Base-by-base conservation (phyloP, 1,140 invertebrate genomes). In the Solenopsis fugax region DNA sequence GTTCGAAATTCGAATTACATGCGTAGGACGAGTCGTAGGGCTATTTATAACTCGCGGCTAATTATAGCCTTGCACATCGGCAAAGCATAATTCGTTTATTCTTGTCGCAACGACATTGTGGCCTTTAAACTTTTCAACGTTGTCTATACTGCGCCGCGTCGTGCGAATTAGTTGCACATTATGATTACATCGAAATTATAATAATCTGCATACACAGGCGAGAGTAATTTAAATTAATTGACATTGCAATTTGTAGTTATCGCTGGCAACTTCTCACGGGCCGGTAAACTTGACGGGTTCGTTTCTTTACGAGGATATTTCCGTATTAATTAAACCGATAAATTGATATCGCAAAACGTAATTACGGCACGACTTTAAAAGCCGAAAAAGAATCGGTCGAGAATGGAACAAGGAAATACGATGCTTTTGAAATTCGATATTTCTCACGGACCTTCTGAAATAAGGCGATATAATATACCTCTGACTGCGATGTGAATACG, bases 201-300 rank as follows among this genome's bases (percentile, higher is more conserved):
- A 84, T 84, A 73, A 73, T 73, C 54, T 24, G 34, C 50, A 60
- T 4, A 37, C 52, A 82, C 52, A 82, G 41, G 37, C 54, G 54
- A 48, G n/a, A 41, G 54, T 84, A 73, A 84, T 75, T 84, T 64
- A 60, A 73, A 84, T 84, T 75, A 84, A 84, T 84, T 84, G 54
- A 73, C 56, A 73, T 84, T n/a, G 69, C 41, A 82, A 82, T 82
- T 58, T 45, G 29, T 34, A 24, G 64, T 71, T 69, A 69, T 69
- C 64, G 64, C 16, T 58, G 60, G 4, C 6, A 29, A 71, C 29
- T 37, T 54, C 41, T 41, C 16, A 13, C 24, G 67, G 7, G 16
- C n/a, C 54, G 21, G 58, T 60, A 50, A 73, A 50, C 48, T 60
- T 60, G 67, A 56, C 12, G 21, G 24, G 13, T 7, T 50, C 18